Conservation (phyloP, 2,113 vertebrate genomes). For the Sinocyclocheilus anophthalmus region DNA sequence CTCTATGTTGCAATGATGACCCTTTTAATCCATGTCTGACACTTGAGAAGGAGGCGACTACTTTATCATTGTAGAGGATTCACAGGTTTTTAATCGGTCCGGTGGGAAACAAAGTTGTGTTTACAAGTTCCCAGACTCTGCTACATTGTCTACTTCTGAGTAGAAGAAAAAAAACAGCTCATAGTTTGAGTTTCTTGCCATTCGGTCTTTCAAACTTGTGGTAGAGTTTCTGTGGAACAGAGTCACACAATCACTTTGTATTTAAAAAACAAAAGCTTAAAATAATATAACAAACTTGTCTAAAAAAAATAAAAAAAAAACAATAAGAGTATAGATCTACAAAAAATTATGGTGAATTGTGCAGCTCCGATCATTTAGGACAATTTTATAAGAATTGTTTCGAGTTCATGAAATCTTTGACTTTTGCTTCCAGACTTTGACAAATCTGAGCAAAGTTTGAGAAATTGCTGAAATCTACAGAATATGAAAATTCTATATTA, state of each 20-base stretch:
- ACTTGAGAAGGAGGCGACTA: neutral
- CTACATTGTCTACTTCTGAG: neutral
- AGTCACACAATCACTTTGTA: neutral
- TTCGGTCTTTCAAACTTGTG: neutral
- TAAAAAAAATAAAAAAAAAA: neutral
- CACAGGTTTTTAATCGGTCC: constrained; percentile 10
- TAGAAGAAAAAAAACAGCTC: neutral
- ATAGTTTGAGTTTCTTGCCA: neutral
- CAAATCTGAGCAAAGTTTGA: too few relatives aligned
- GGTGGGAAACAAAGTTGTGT: neutral
- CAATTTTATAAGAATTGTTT: neutral
- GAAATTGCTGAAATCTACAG: neutral
- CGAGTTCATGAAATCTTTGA: neutral
- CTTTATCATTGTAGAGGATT: constrained; percentile 13
- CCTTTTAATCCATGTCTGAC: neutral
- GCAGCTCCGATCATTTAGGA: neutral
- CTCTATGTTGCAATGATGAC: constrained; percentile 4
- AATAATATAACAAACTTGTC: neutral
- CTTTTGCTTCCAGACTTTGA: too few relatives aligned
- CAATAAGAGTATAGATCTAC: neutral
- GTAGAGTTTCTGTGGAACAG: neutral
- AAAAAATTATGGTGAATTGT: neutral
- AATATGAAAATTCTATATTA: neutral
- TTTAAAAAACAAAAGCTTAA: neutral
- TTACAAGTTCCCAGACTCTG: neutral